Percentiles rank a stretch among this genome's conserved stretches.
Conservation (phyloP, 2,797 vertebrate genomes). For the Diceros bicornis region DNA sequence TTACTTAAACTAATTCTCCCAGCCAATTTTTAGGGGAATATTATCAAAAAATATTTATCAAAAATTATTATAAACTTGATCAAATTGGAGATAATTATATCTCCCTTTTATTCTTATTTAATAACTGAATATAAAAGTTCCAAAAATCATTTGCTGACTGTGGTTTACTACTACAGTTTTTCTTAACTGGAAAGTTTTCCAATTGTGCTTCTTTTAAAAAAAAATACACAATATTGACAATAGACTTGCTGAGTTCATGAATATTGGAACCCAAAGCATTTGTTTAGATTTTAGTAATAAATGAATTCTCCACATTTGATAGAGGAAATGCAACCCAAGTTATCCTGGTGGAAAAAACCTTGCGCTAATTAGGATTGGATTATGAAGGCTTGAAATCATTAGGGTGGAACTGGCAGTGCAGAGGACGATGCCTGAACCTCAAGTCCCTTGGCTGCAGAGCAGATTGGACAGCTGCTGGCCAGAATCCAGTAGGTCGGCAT, state of each 20-base stretch:
- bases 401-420: background rate
- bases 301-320: background rate
- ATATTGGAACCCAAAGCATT: background rate
- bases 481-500: background rate
- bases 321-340: background rate
- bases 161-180: background rate
- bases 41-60: background rate
- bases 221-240: background rate
- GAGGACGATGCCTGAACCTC: background rate
- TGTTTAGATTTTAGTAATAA: background rate
- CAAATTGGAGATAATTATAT: background rate
- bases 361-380: slow-evolving; percentile 11
- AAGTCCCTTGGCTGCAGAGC: background rate
- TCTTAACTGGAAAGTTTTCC: background rate
- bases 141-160: background rate
- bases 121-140: background rate
- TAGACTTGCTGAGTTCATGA: background rate
- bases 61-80: background rate
- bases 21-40: background rate
- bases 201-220: background rate
- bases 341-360: background rate
- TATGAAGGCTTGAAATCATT: slow-evolving; percentile 14
- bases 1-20: background rate
- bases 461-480: slow-evolving; percentile 36
- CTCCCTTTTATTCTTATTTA: background rate